Conservation (phyloP, 2,113 vertebrate species). For the Scolopax mira region DNA sequence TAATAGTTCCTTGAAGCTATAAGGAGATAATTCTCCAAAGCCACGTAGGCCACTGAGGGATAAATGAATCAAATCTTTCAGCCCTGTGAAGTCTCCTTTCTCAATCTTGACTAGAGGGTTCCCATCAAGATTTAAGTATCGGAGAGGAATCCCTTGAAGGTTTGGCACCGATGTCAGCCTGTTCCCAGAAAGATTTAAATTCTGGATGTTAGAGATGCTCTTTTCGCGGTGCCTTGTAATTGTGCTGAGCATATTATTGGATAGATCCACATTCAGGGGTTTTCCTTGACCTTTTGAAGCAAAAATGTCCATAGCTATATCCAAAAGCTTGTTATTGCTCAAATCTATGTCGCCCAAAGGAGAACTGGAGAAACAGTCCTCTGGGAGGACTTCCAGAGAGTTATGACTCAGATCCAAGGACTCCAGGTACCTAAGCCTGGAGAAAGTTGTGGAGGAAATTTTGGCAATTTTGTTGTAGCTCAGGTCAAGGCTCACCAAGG, state of each 20-base stretch:
- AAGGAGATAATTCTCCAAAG: slow-evolving; percentile 73
- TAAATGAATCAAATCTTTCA: slow-evolving; percentile 85
- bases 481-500: slow-evolving; percentile 89
- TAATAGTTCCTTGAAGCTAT: slow-evolving; percentile 80
- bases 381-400: slow-evolving; percentile 77
- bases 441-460: slow-evolving; percentile 82
- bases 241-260: slow-evolving; percentile 80
- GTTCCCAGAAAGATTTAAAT: slow-evolving; percentile 87
- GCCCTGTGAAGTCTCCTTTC: slow-evolving; percentile 76
- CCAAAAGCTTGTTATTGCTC: slow-evolving; percentile 86
- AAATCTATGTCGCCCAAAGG: slow-evolving; percentile 89
- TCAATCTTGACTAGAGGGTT: slow-evolving; percentile 80
- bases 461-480: slow-evolving; percentile 87
- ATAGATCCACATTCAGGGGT: slow-evolving; percentile 86
- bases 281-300: slow-evolving; percentile 80
- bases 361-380: slow-evolving; percentile 83
- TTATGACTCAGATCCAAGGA: slow-evolving; percentile 94
- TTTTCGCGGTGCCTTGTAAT: slow-evolving; percentile 50
- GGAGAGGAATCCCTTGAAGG: slow-evolving; percentile 82
- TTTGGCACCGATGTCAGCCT: slow-evolving; percentile 74
- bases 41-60: slow-evolving; percentile 81
- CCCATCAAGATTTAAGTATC: slow-evolving; percentile 87
- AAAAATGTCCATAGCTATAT: slow-evolving; percentile 81
- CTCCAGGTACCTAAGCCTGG: slow-evolving; percentile 92
- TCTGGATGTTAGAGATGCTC: slow-evolving; percentile 80